These are phyloP conservation scores for Trididemnum clinides DNA, from an alignment of 23 tunicate genomes.

Conservation along the genomic window DNA sequence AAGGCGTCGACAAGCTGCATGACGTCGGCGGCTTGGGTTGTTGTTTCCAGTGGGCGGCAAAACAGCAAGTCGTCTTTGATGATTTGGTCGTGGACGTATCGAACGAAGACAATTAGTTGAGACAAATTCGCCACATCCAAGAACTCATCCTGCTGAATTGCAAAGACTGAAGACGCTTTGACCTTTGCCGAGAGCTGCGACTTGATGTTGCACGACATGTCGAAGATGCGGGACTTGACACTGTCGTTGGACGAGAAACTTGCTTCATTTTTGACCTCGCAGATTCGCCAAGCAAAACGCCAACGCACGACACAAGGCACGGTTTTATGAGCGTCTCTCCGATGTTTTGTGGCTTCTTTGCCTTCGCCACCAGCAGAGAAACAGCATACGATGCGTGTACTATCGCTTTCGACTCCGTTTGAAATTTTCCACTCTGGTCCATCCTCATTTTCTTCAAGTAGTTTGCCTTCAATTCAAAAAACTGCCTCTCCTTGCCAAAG, in stretches of 20 bases:
- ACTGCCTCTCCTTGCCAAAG: conserved; percentile 7
- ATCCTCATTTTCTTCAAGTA: conserved; percentile 6
- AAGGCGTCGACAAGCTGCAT: conserved; percentile 52
- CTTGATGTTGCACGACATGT: conserved; percentile 53
- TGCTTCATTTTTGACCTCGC: not conserved
- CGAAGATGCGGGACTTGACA: conserved; percentile 20
- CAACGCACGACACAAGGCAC: conserved; percentile 34
- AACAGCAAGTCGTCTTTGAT: conserved; percentile 58
- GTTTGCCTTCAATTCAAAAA: not conserved
- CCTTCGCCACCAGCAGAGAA: conserved; percentile 16
- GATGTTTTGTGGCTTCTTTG: conserved; percentile 1
- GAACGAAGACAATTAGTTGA: conserved; percentile 39
- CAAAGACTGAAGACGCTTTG: conserved; percentile 48
- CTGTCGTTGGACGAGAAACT: conserved; percentile 46
- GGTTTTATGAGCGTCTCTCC: conserved; percentile 6
- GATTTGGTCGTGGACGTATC: conserved; percentile 43
- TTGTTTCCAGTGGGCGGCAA: too few relatives aligned
- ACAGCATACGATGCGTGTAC: conserved; percentile 18
- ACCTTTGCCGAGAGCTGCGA: conserved; percentile 33
- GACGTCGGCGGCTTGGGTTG: conserved; percentile 48
- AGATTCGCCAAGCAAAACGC: conserved; percentile 45
- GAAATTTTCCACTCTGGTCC: not conserved
- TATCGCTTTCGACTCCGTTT: not conserved
- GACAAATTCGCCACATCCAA: conserved; percentile 39
- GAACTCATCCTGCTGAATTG: conserved; percentile 46